These are phyloP conservation scores for Megaustenia siamemsis DNA, from an alignment of 2,888 invertebrate species.

Conservation along the genomic window DNA sequence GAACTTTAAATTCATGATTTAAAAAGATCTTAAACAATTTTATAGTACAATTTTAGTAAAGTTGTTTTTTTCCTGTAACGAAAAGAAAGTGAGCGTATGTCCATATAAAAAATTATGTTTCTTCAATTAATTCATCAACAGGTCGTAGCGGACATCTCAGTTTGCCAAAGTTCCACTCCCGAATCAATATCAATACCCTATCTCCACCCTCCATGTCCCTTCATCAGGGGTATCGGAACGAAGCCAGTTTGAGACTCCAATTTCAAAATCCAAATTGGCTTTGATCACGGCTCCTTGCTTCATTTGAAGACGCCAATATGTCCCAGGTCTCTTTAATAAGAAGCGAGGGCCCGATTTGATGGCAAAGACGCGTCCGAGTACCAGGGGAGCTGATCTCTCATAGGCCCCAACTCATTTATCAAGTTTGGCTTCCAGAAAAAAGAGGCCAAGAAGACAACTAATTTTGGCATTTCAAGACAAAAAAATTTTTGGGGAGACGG, in stretches of 20 bases:
- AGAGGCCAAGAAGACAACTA: conserved; percentile 36
- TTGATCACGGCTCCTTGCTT: conserved; percentile 48
- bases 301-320: conserved; percentile 45
- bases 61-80: too few species aligned
- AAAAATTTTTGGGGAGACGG: conserved; percentile 13
- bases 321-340: conserved; percentile 44
- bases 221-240: neutral
- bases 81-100: too few species aligned
- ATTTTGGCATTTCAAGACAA: conserved; percentile 33
- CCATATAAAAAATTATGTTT: too few species aligned
- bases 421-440: conserved; percentile 33
- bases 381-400: conserved; percentile 47
- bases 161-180: neutral
- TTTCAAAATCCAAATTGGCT: conserved; percentile 40
- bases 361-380: conserved; percentile 20
- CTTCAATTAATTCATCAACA: too few species aligned
- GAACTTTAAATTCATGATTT: too few species aligned
- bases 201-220: neutral
- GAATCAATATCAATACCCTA: conserved; percentile 6
- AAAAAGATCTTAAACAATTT: too few species aligned
- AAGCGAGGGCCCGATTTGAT: conserved; percentile 33
- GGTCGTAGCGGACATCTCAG: too few species aligned
- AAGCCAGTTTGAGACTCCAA: conserved; percentile 30
- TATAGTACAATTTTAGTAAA: too few species aligned
- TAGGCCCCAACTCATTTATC: conserved; percentile 32